These are phyloP conservation scores for Polyergus mexicanus DNA, from an alignment of 1,140 invertebrate species.

Conservation along the genomic window DNA sequence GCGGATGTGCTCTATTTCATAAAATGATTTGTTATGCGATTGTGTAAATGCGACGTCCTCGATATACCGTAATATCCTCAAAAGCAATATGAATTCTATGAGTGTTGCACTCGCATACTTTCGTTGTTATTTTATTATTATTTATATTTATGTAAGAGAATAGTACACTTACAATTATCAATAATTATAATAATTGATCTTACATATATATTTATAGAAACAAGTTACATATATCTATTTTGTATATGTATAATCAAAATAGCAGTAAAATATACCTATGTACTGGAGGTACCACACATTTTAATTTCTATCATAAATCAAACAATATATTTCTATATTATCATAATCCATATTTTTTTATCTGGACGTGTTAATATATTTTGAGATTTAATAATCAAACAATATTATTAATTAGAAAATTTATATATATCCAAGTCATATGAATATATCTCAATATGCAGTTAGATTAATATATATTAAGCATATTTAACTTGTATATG, in stretches of 20 bases:
- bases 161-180: neutral
- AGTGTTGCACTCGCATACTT: neutral
- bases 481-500: neutral
- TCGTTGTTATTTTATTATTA: neutral
- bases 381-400: conserved; percentile 17
- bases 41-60: conserved; percentile 25
- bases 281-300: neutral
- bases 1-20: conserved; percentile 56
- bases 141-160: neutral
- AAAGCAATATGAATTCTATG: neutral
- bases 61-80: conserved; percentile 2
- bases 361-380: neutral
- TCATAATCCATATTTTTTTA: too few relatives aligned
- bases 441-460: neutral
- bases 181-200: neutral
- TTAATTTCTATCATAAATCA: neutral
- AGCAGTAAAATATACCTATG: too few relatives aligned
- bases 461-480: neutral
- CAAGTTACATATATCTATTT: neutral
- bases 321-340: neutral
- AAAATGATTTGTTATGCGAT: conserved; percentile 31
- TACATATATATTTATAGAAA: neutral
- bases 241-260: neutral
- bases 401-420: neutral
- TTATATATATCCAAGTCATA: too few relatives aligned